A percentile compares a stretch with the other conserved stretches of the same genome.
These are phyloP conservation scores for Myrmecobius fasciatus DNA, from an alignment of 2,113 vertebrate species.

Conservation along the genomic window DNA sequence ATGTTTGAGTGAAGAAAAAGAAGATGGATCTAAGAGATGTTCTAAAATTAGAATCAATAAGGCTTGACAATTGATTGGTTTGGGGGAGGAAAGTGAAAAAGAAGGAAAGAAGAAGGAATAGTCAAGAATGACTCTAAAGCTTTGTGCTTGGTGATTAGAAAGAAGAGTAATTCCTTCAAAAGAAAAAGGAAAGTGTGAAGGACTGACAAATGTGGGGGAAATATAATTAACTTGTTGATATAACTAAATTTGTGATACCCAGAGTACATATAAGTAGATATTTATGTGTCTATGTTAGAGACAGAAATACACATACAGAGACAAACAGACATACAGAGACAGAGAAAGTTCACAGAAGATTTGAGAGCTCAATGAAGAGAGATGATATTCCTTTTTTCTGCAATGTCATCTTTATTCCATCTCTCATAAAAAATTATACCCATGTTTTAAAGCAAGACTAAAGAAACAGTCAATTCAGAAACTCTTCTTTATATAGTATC, in stretches of 20 bases:
- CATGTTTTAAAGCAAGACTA: no score
- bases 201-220: neutral
- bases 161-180: neutral
- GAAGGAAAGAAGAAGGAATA: neutral
- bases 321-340: no score
- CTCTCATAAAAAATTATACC: no score
- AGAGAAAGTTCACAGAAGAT: no score
- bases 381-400: no score
- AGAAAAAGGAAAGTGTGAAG: neutral
- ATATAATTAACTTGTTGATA: neutral
- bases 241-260: neutral
- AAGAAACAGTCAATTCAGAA: no score
- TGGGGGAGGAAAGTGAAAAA: neutral
- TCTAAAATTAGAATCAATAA: neutral
- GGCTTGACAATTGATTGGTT: neutral
- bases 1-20: neutral
- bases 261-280: neutral
- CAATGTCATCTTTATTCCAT: no score
- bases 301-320: no score
- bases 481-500: no score
- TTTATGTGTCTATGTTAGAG: neutral
- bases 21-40: neutral
- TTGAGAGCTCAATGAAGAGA: no score
- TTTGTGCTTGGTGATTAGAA: neutral
- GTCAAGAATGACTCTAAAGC: neutral